Evolutionary conservation across 2,888 invertebrate genomes (phyloP).

Genomic region (Euspilapteryx auroguttella): DNA sequence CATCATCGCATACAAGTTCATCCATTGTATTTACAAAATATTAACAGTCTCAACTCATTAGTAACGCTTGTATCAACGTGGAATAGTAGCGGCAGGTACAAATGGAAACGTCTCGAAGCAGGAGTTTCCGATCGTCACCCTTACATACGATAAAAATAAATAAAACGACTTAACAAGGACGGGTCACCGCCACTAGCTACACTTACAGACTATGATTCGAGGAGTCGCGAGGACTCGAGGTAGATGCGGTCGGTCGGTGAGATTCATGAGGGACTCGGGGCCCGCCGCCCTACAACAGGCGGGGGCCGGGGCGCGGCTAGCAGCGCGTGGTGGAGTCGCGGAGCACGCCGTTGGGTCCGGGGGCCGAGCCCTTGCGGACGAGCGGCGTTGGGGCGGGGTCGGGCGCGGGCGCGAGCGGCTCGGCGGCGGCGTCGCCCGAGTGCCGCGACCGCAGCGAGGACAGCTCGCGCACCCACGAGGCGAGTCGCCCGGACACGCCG

Average conservation of each 20-base stretch:
- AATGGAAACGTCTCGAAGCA: no score
- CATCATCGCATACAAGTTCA: background rate
- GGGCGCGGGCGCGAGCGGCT: conserved; percentile 33
- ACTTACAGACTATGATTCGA: conserved; percentile 47
- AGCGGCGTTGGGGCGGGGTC: conserved; percentile 14
- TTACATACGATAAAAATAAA: conserved; percentile 3
- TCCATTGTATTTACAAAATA: no score
- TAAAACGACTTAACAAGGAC: conserved; percentile 9
- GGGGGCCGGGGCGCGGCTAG: conserved; percentile 2
- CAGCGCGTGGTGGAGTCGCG: conserved; percentile 10
- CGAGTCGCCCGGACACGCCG: conserved; percentile 51
- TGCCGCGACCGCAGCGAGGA: conserved; percentile 27
- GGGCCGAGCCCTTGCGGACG: conserved; percentile 14
- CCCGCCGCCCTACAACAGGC: conserved; percentile 5
- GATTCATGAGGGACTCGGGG: conserved; percentile 9
- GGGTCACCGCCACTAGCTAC: conserved; percentile 32
- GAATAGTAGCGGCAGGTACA: no score
- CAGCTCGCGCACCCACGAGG: conserved; percentile 54
- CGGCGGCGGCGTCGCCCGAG: conserved; percentile 12
- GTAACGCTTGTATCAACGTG: no score
- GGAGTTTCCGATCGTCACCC: no score
- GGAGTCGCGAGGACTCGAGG: conserved; percentile 19
- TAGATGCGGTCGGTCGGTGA: conserved; percentile 15
- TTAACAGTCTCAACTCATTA: no score
- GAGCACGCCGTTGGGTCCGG: conserved; percentile 26